These are phyloP conservation scores for Steinernema scapterisci DNA, from an alignment of 2,888 invertebrate species.

Conservation along the genomic window DNA sequence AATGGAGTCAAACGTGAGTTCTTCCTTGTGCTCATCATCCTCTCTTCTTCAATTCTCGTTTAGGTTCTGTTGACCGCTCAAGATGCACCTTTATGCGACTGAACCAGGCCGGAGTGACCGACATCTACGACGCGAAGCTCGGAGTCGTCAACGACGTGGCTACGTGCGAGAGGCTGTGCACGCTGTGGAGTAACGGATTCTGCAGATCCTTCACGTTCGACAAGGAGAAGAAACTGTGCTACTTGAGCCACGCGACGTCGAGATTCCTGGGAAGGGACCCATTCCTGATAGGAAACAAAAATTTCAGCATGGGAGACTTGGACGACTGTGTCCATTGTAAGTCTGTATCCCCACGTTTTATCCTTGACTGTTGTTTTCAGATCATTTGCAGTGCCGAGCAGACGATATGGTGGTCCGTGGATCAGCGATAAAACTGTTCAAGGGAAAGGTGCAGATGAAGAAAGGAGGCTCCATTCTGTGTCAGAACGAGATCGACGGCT, in stretches of 20 bases:
- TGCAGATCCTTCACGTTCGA: conserved; percentile 58
- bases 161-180: conserved; percentile 41
- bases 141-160: conserved; percentile 36
- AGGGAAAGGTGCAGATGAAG: conserved; percentile 51
- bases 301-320: conserved; percentile 54
- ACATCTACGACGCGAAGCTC: conserved; percentile 42
- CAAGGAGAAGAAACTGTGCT: conserved; percentile 43
- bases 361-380: conserved; percentile 7
- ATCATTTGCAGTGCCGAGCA: neutral
- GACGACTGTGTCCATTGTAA: conserved; percentile 61
- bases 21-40: neutral
- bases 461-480: conserved; percentile 48
- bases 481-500: conserved; percentile 40
- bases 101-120: conserved; percentile 45
- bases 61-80: conserved; percentile 41
- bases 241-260: conserved; percentile 43
- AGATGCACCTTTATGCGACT: conserved; percentile 45
- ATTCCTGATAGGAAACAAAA: conserved; percentile 45
- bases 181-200: conserved; percentile 36
- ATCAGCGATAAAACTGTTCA: conserved; percentile 47
- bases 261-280: conserved; percentile 52
- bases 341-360: conserved; percentile 3
- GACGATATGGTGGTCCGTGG: conserved; percentile 39
- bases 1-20: conserved; percentile 53
- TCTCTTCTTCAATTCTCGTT: conserved; percentile 8